Percentiles rank a stretch among this genome's conserved stretches.
Evolutionary conservation across 2,888 invertebrate genomes (phyloP).

Genomic region (Conops quadrifasciatus): DNA sequence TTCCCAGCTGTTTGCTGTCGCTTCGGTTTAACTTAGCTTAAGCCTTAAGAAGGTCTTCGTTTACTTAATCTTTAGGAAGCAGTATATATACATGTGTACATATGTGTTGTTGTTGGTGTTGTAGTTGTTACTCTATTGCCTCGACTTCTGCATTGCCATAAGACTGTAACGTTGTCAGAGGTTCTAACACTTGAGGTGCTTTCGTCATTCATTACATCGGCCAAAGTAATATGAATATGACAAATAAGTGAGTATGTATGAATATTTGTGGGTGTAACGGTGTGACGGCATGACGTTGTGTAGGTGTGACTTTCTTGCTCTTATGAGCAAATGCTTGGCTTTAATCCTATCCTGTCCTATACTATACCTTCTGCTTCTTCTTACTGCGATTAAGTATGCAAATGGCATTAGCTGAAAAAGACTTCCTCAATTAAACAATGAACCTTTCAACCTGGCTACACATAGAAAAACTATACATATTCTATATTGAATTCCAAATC

Average conservation of each 20-base stretch:
- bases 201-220: background rate
- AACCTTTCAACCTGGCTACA: too few relatives aligned
- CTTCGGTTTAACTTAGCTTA: background rate
- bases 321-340: background rate
- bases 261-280: background rate
- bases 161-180: background rate
- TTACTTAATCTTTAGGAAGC: too few relatives aligned
- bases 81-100: background rate
- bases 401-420: constrained; percentile 35
- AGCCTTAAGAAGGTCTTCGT: background rate
- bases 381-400: constrained; percentile 36
- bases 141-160: constrained; percentile 12
- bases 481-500: too few relatives aligned
- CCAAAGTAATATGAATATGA: background rate
- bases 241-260: background rate
- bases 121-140: background rate
- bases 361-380: background rate
- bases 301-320: too few relatives aligned
- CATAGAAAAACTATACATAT: too few relatives aligned
- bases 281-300: too few relatives aligned
- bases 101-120: constrained; percentile 11
- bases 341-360: background rate
- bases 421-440: background rate
- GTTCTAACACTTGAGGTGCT: background rate
- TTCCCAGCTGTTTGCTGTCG: background rate